Base-by-base conservation (phyloP, 2,113 vertebrate genomes). In the Scomber colias region DNA sequence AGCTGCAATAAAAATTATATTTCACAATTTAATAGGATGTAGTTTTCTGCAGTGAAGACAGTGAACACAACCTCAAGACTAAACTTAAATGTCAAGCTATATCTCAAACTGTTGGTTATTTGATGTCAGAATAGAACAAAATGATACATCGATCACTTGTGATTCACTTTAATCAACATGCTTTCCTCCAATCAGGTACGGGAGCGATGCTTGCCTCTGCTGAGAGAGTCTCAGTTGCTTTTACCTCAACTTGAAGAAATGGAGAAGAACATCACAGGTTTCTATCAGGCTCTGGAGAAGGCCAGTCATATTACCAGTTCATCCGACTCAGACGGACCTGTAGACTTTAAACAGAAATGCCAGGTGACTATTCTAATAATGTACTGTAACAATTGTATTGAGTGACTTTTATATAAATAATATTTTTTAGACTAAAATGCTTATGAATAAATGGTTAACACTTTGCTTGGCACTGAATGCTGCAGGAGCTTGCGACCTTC, bases 281-380 rank as follows among this genome's bases (percentile, higher is more conserved):
- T 99, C 86, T 97, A 98, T 86, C 97, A 99, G 79, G 96, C 95
- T 50, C 94, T 97, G 87, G 97, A 97, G 86, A 98, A 97, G 84
- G 94, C 97, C 73, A 96, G 96, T 74, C 94, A 94, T 71, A 96
- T 97, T 13, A 95, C 97, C 77, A 90, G 96, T 55, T 79, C 93
- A 49, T 46, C 93, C 0, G 96, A 98, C 77, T 94, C 91, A 0
- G 97, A 97, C 4, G 94, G 96, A 17, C 95, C 96, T 15, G 89
- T 91, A 48, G 93, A 97, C 92, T 97, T 97, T 74, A 97, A 97
- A 78, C 96, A 97, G 89, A 97, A 97, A 79, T 97, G 97, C 56
- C 97, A 97, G 95, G 98, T 99, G 94, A 94, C 76, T 30, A 16
- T 4, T 27, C 24, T 3, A 13, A 15, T 45, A 40, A 16, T 16